Conservation (phyloP, 2,888 invertebrate species). For the Drosophila anomalata region DNA sequence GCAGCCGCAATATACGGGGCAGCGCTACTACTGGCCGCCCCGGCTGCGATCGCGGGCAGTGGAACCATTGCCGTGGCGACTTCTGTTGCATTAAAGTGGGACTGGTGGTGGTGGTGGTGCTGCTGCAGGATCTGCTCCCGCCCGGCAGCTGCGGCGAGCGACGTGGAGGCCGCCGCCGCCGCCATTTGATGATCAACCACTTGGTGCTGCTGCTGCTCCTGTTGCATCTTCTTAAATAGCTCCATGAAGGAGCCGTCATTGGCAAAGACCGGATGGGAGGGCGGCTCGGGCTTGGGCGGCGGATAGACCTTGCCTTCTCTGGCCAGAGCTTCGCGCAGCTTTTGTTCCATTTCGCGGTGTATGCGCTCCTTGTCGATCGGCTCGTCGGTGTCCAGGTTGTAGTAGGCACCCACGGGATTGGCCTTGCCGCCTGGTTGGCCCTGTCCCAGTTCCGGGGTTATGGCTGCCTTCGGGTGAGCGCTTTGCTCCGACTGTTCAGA, state of each 20-base stretch:
- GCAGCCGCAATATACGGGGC: constrained; percentile 75
- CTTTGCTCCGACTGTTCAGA: constrained; percentile 6
- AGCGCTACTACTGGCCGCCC: constrained; percentile 63
- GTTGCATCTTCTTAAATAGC: constrained; percentile 94
- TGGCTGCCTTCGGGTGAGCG: constrained; percentile 18
- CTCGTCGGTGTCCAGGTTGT: constrained; percentile 79
- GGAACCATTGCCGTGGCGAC: constrained; percentile 5
- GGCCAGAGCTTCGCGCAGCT: constrained; percentile 81
- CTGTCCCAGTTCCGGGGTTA: constrained; percentile 22
- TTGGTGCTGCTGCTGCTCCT: constrained; percentile 68
- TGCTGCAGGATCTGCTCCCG: constrained; percentile 11
- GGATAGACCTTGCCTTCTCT: constrained; percentile 84
- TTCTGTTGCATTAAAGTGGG: neutral
- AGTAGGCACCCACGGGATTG: constrained; percentile 72
- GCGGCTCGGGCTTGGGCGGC: constrained; percentile 87
- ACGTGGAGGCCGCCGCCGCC: neutral
- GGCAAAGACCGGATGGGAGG: constrained; percentile 83
- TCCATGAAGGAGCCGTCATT: constrained; percentile 96
- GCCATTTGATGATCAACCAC: constrained; percentile 12
- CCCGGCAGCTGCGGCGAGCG: constrained; percentile 1
- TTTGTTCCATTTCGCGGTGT: constrained; percentile 83
- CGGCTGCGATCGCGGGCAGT: constrained; percentile 62
- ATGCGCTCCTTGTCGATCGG: constrained; percentile 83
- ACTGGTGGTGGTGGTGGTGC: constrained; percentile 11
- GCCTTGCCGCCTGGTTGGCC: constrained; percentile 19